These are phyloP conservation scores for Lontra canadensis DNA, from an alignment of 2,113 vertebrate genomes.

Conservation along the genomic window DNA sequence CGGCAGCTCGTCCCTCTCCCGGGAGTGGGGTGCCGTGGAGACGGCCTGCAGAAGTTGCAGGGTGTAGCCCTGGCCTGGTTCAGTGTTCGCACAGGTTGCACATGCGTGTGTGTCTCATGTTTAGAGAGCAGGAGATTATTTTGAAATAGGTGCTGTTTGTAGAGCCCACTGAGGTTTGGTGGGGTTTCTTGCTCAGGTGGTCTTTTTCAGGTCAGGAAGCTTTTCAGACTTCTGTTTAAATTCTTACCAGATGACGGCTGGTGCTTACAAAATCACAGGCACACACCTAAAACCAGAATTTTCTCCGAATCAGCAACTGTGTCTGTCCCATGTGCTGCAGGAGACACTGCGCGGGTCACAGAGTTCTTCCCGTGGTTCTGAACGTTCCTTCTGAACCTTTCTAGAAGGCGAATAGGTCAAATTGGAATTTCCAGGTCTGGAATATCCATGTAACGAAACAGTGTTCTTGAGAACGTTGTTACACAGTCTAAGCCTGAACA, in stretches of 20 bases:
- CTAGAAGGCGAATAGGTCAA: neutral
- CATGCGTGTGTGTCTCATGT: fast-evolving
- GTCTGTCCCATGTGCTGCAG: neutral
- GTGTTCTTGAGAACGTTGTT: neutral
- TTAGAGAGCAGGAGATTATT: neutral
- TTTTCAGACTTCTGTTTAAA: neutral
- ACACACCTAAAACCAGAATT: neutral
- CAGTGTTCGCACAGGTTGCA: neutral
- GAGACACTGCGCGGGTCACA: neutral
- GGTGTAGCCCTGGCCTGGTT: slow-evolving; percentile 46
- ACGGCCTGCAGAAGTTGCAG: neutral
- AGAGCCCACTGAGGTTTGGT: neutral
- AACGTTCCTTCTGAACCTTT: neutral
- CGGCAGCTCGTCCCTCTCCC: slow-evolving; percentile 42
- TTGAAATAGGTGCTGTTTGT: neutral
- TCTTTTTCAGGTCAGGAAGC: neutral
- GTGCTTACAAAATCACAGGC: neutral
- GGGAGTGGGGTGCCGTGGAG: slow-evolving; percentile 45
- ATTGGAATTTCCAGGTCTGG: neutral
- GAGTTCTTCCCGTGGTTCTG: neutral
- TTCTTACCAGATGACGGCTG: neutral
- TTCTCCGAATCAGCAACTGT: neutral
- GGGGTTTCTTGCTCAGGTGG: neutral
- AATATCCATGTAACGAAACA: neutral
- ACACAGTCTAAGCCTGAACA: neutral